phyloP scores from a whole-genome alignment of 2,888 invertebrate species.

The Melanostoma scalare region DNA sequence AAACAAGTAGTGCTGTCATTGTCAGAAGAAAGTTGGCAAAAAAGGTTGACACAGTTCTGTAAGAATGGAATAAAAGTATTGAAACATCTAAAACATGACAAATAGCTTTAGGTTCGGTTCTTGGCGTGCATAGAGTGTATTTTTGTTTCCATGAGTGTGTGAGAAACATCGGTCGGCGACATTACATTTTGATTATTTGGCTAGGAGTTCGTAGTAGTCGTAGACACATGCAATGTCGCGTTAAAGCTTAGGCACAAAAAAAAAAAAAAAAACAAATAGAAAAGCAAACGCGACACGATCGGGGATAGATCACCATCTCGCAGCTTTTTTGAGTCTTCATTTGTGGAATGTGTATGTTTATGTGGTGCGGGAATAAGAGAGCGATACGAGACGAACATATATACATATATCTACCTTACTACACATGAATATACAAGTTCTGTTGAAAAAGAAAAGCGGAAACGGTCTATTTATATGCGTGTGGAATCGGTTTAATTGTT shows the following conservation, averaged over 20 bases:
- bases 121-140: too few species aligned
- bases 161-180: too few species aligned
- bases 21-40: slow-evolving; percentile 6
- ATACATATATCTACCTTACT: not conserved
- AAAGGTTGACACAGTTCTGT: too few species aligned
- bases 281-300: slow-evolving; percentile 43
- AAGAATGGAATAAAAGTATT: too few species aligned
- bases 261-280: not conserved
- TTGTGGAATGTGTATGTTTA: slow-evolving; percentile 25
- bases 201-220: too few species aligned
- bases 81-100: too few species aligned
- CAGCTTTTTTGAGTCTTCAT: slow-evolving; percentile 41
- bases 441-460: slow-evolving; percentile 23
- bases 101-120: too few species aligned
- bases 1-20: slow-evolving; percentile 4
- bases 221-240: too few species aligned
- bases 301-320: slow-evolving; percentile 51
- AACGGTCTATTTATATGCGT: slow-evolving; percentile 39
- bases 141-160: too few species aligned
- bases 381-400: slow-evolving; percentile 6
- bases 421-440: not conserved
- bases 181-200: too few species aligned
- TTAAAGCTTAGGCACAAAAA: too few species aligned
- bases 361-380: slow-evolving; percentile 24
- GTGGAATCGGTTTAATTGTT: slow-evolving; percentile 22